phyloP scores from a whole-genome alignment of 2,797 vertebrate species.

The Coracias cyanogaster region DNA sequence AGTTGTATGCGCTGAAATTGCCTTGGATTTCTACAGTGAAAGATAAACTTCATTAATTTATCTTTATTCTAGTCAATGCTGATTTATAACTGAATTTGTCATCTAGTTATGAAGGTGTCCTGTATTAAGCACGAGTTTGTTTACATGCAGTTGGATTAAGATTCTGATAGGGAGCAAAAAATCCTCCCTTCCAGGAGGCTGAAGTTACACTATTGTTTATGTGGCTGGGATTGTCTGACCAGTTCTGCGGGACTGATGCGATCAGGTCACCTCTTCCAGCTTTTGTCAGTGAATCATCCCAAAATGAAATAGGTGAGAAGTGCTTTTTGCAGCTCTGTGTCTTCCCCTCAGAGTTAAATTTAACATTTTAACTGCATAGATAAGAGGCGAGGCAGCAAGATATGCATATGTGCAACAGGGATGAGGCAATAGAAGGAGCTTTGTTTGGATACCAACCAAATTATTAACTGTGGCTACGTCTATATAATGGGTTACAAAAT shows the following conservation, averaged over 20 bases:
- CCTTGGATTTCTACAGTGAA: not conserved
- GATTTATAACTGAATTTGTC: not conserved
- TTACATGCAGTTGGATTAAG: not conserved
- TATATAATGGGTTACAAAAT: not conserved
- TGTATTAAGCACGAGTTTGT: not conserved
- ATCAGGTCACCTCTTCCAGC: not conserved
- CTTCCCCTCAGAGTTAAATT: not conserved
- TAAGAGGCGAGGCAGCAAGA: not conserved
- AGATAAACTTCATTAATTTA: not conserved
- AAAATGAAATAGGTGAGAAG: not conserved
- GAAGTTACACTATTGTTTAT: fast-evolving
- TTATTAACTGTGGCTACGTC: not conserved
- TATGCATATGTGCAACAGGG: not conserved
- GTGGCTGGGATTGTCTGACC: not conserved
- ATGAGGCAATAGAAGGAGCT: not conserved
- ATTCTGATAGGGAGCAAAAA: not conserved
- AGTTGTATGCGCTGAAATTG: not conserved
- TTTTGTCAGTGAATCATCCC: not conserved
- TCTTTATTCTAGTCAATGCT: not conserved
- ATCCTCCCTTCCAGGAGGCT: not conserved
- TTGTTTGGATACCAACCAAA: not conserved
- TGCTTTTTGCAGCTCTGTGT: not conserved
- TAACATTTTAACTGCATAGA: not conserved
- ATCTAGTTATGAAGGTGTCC: not conserved
- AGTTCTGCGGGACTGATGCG: not conserved